These are phyloP conservation scores for Oithona nana DNA, from an alignment of 2,888 invertebrate species.

Conservation along the genomic window DNA sequence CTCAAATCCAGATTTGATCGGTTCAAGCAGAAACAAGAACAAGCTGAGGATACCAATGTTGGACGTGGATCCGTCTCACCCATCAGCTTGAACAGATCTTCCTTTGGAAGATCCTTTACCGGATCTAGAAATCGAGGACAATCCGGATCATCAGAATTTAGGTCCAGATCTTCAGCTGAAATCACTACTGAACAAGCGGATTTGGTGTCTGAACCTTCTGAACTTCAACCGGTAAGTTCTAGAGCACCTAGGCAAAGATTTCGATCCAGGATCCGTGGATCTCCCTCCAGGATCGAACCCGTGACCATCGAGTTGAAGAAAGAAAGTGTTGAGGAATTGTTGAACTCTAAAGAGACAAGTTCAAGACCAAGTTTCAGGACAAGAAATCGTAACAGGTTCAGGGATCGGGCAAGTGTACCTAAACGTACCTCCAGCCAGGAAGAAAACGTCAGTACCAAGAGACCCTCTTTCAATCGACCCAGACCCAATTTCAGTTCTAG, in stretches of 20 bases:
- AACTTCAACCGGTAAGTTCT: not conserved
- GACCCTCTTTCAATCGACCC: not conserved
- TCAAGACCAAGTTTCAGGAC: not conserved
- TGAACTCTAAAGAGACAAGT: not conserved
- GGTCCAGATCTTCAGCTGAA: not conserved
- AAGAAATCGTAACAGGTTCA: not conserved
- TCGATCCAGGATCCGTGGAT: not conserved
- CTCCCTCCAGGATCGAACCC: not conserved
- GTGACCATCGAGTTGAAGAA: not conserved
- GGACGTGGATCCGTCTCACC: not conserved
- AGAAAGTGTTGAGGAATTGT: not conserved
- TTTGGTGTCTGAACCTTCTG: not conserved
- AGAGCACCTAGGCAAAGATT: not conserved
- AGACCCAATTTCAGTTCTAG: not conserved
- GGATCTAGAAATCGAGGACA: not conserved
- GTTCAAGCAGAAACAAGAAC: constrained; percentile 17
- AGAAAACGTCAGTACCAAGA: not conserved
- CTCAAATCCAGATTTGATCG: constrained; percentile 2
- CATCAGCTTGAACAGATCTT: not conserved
- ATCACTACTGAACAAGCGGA: not conserved
- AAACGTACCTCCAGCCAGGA: not conserved
- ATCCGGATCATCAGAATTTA: not conserved
- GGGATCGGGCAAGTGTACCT: not conserved
- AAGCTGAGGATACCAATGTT: not conserved
- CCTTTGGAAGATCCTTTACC: not conserved